Conservation (phyloP, 2,113 vertebrate genomes). For the Fulmarus glacialis region DNA sequence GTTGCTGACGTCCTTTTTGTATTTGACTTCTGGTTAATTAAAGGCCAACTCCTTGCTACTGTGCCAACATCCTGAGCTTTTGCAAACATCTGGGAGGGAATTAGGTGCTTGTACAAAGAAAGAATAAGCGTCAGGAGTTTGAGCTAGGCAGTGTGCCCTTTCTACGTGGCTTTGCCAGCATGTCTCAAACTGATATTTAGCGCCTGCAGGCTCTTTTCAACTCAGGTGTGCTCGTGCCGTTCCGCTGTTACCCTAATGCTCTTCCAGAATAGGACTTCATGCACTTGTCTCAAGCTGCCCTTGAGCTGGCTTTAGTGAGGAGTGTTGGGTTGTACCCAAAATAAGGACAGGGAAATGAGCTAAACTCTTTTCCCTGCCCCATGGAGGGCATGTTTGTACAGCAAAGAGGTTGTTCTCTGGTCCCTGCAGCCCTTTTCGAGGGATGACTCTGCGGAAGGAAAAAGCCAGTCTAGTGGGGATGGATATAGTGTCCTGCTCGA, state of each 20-base stretch:
- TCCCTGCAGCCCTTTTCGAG: not conserved
- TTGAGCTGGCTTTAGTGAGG: not conserved
- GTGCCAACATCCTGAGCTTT: not conserved
- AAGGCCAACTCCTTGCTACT: not conserved
- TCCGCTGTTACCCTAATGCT: not conserved
- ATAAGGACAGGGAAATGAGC: not conserved
- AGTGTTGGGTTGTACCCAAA: not conserved
- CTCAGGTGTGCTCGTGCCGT: not conserved
- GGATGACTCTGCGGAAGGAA: not conserved
- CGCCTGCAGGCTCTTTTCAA: not conserved
- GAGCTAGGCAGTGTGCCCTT: not conserved
- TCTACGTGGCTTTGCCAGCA: not conserved
- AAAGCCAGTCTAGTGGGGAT: not conserved
- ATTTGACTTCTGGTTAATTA: not conserved
- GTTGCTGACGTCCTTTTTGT: not conserved
- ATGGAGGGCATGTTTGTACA: not conserved
- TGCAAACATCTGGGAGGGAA: constrained; percentile 30
- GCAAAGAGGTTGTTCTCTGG: not conserved
- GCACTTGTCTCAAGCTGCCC: not conserved
- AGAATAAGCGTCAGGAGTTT: not conserved
- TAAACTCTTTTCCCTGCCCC: not conserved
- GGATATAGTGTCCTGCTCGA: not conserved
- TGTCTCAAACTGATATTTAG: not conserved
- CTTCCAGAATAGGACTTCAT: not conserved
- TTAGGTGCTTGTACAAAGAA: not conserved